Conservation (phyloP, 2,888 invertebrate species). For the Tetragonisca angustula region DNA sequence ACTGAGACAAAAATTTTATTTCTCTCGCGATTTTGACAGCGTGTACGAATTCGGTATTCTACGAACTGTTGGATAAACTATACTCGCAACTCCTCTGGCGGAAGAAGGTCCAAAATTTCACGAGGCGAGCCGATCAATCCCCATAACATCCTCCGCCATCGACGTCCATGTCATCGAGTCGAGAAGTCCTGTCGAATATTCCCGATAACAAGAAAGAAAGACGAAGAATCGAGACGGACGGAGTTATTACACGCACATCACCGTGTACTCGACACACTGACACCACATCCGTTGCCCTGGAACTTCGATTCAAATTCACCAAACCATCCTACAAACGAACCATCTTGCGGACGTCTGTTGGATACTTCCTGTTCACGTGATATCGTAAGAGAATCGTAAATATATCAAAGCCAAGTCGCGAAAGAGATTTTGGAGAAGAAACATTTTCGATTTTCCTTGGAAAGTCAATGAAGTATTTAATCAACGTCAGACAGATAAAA, state of each 20-base stretch:
- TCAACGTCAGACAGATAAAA: no score
- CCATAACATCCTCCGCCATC: slow-evolving; percentile 1
- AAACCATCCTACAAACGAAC: slow-evolving; percentile 13
- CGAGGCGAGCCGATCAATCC: not conserved
- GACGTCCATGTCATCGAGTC: slow-evolving; percentile 20
- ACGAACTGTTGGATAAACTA: no score
- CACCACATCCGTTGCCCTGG: slow-evolving; percentile 12
- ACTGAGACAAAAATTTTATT: no score
- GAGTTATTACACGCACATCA: slow-evolving; percentile 46
- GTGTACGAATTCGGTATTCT: no score
- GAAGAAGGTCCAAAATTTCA: not conserved
- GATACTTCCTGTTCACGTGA: slow-evolving; percentile 6
- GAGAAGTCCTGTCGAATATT: slow-evolving; percentile 17
- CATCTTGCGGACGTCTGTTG: slow-evolving; percentile 1
- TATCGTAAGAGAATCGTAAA: slow-evolving; percentile 52
- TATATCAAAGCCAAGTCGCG: slow-evolving; percentile 48
- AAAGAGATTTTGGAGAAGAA: slow-evolving; percentile 18
- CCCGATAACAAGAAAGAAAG: slow-evolving; percentile 21
- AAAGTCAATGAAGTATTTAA: no score
- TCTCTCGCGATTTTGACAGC: no score
- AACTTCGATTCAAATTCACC: slow-evolving; percentile 38
- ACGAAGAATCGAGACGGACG: slow-evolving; percentile 25
- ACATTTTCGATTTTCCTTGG: no score
- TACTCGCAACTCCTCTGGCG: no score
- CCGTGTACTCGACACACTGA: slow-evolving; percentile 41